These are phyloP conservation scores for Falco berigora DNA, from an alignment of 2,797 vertebrate genomes.

Conservation along the genomic window DNA sequence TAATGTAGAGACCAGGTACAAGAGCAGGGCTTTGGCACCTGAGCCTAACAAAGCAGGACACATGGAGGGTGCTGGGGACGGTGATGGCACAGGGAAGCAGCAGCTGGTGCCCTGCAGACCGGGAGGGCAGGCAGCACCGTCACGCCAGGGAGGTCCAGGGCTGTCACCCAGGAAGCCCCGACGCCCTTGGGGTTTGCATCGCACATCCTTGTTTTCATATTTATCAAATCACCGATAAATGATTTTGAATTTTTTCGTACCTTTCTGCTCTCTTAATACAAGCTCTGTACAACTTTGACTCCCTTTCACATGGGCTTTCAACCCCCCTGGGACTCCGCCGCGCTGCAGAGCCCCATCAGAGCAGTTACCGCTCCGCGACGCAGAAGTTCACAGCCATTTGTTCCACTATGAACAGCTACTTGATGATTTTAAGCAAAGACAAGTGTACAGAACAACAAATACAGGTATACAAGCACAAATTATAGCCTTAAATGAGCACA, in stretches of 20 bases:
- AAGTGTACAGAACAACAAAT: neutral
- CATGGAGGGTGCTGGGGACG: accelerated
- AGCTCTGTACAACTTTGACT: neutral
- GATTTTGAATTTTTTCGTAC: neutral
- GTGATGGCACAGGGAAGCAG: neutral
- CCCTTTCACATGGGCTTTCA: neutral
- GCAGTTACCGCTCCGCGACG: neutral
- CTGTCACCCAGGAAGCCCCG: neutral
- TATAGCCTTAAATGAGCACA: neutral
- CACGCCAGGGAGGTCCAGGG: neutral
- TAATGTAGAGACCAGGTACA: neutral
- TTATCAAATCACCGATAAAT: neutral
- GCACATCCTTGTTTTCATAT: neutral
- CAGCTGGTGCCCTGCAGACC: neutral
- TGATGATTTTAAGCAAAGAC: neutral
- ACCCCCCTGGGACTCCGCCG: neutral
- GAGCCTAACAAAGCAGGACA: neutral
- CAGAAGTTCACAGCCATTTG: neutral
- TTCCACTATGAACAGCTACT: neutral
- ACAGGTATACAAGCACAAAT: neutral
- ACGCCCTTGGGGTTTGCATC: neutral
- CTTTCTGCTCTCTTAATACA: neutral
- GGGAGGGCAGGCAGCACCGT: neutral
- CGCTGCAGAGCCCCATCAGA: neutral
- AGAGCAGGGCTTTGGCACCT: neutral